phyloP scores from a whole-genome alignment of 2,797 vertebrate species.

The Pseudochromis fuscus region DNA sequence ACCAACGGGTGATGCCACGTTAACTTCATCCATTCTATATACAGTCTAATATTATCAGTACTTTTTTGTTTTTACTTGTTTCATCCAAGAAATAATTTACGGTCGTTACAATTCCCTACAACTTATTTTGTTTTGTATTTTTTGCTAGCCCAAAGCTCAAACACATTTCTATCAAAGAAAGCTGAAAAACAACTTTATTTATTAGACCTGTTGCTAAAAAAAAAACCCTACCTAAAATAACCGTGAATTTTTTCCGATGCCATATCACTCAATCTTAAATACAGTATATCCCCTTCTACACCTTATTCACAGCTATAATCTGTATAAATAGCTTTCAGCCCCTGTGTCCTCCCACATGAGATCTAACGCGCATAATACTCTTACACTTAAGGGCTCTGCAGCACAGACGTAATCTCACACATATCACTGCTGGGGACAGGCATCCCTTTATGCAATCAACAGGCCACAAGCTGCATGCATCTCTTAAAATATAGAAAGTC shows the following conservation, averaged over 20 bases:
- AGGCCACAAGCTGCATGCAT: constrained; percentile 33
- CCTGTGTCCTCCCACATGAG: constrained; percentile 62
- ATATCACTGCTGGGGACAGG: constrained; percentile 51
- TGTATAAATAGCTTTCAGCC: constrained; percentile 67
- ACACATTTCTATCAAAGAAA: background rate
- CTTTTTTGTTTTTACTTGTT: background rate
- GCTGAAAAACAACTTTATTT: background rate
- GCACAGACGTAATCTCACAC: constrained; percentile 72
- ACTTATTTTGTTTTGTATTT: no score
- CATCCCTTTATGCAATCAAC: constrained; percentile 57
- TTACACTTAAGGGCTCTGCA: constrained; percentile 63
- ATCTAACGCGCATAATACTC: constrained; percentile 54
- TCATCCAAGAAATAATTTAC: no score
- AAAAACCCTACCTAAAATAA: background rate
- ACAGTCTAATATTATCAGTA: background rate
- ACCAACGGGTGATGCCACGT: no score
- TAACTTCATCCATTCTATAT: no score
- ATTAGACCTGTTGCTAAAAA: background rate
- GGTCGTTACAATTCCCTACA: no score
- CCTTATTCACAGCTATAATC: constrained; percentile 63
- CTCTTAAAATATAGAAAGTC: constrained; percentile 34
- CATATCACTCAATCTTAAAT: constrained; percentile 20
- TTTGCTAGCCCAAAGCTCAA: background rate
- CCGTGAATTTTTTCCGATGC: background rate
- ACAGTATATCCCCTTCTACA: constrained; percentile 23